These are phyloP conservation scores for Caenorhabditis briggsae DNA, from an alignment of 1,140 invertebrate genomes.

Conservation along the genomic window DNA sequence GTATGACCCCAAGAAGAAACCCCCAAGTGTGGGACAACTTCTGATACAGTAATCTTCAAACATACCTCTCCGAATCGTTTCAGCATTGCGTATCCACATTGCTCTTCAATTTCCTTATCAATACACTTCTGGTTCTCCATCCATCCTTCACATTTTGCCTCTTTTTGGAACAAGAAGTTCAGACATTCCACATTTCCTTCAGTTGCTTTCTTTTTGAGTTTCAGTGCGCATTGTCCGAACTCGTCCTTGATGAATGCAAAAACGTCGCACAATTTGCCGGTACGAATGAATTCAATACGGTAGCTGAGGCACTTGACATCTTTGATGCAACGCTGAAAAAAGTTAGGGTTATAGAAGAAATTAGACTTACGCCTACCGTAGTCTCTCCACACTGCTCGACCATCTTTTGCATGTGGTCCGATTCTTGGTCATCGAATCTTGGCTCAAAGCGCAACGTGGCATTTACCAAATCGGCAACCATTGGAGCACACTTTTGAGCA, in stretches of 20 bases:
- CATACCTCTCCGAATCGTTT: background rate
- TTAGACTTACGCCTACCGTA: background rate
- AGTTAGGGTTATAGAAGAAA: background rate
- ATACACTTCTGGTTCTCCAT: background rate
- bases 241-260: background rate
- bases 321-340: background rate
- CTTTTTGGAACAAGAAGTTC: background rate
- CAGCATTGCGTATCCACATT: background rate
- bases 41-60: background rate
- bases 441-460: background rate
- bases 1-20: no score
- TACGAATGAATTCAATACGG: background rate
- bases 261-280: background rate
- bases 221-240: background rate
- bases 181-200: background rate
- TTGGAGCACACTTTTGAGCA: background rate
- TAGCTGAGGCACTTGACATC: background rate
- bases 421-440: background rate
- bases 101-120: background rate
- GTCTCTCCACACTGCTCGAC: background rate
- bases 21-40: no score
- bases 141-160: background rate
- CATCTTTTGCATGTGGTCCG: background rate
- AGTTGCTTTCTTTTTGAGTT: background rate
- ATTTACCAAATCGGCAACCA: background rate